These are phyloP conservation scores for Sarcophaga caerulescens DNA, from an alignment of 2,888 invertebrate genomes.

Conservation along the genomic window DNA sequence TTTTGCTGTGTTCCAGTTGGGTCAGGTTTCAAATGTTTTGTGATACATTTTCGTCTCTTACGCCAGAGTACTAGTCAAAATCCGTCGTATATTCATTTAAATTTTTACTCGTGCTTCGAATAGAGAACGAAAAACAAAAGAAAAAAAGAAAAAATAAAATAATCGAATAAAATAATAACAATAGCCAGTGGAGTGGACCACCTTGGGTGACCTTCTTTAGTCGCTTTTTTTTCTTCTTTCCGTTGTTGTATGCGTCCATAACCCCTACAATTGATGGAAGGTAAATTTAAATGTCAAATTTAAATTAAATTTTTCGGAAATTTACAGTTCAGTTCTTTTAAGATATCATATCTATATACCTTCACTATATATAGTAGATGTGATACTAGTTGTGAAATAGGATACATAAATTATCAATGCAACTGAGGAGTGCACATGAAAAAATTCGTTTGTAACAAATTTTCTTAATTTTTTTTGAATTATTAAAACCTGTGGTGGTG, in stretches of 20 bases:
- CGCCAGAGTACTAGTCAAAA: background rate
- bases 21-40: slow-evolving; percentile 74
- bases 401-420: no score
- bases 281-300: no score
- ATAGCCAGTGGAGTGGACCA: slow-evolving; percentile 72
- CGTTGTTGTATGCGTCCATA: background rate
- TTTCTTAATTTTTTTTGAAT: no score
- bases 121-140: slow-evolving; percentile 58
- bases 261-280: background rate
- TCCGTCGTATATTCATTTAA: slow-evolving; percentile 46
- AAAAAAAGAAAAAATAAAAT: slow-evolving; percentile 59
- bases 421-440: no score
- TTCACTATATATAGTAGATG: no score
- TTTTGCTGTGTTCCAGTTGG: slow-evolving; percentile 64
- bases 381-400: no score
- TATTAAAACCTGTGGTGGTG: no score
- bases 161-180: slow-evolving; percentile 32
- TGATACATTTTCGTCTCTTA: slow-evolving; percentile 74
- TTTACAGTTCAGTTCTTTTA: no score
- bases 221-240: background rate
- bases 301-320: no score
- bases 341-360: no score
- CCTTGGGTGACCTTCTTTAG: slow-evolving; percentile 79
- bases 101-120: slow-evolving; percentile 33
- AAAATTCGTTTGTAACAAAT: no score